phyloP scores from a whole-genome alignment of 2,888 invertebrate species.

The Flabesymbios commensalis region DNA sequence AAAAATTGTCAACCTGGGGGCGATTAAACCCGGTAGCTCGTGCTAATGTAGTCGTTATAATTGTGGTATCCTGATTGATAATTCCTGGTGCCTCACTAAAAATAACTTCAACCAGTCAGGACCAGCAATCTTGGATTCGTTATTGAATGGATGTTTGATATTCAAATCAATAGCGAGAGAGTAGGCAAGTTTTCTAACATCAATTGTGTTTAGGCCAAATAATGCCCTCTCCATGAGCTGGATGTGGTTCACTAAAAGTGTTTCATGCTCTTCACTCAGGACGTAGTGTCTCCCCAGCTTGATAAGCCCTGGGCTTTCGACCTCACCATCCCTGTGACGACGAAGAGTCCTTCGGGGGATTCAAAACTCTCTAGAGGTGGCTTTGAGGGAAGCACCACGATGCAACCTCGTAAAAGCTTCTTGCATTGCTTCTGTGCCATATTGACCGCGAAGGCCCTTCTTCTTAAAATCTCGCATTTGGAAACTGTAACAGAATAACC shows the following conservation, averaged over 20 bases:
- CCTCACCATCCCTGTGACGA: constrained; percentile 14
- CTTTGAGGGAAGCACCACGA: not conserved
- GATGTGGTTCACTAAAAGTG: constrained; percentile 8
- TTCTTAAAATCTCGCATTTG: too few relatives aligned
- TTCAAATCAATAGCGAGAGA: constrained; percentile 24
- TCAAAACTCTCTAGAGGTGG: not conserved
- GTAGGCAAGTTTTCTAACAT: constrained; percentile 26
- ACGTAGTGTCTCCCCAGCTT: constrained; percentile 5
- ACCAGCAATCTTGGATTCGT: constrained; percentile 25
- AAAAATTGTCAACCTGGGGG: constrained; percentile 23
- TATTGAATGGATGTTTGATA: constrained; percentile 27
- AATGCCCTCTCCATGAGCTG: constrained; percentile 20
- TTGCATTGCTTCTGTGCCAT: not conserved
- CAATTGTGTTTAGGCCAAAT: constrained; percentile 18
- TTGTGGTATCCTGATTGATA: constrained; percentile 24
- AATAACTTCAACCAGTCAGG: constrained; percentile 32
- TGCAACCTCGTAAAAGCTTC: not conserved
- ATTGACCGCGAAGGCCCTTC: too few relatives aligned
- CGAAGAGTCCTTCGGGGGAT: constrained; percentile 8
- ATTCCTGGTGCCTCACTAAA: constrained; percentile 21
- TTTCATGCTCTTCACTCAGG: constrained; percentile 3
- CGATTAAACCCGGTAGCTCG: constrained; percentile 31
- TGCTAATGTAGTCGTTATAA: constrained; percentile 26
- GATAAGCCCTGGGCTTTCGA: constrained; percentile 6
- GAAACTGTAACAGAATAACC: too few relatives aligned